phyloP scores from a whole-genome alignment of 2,113 vertebrate genomes.

The Lophius piscatorius region DNA sequence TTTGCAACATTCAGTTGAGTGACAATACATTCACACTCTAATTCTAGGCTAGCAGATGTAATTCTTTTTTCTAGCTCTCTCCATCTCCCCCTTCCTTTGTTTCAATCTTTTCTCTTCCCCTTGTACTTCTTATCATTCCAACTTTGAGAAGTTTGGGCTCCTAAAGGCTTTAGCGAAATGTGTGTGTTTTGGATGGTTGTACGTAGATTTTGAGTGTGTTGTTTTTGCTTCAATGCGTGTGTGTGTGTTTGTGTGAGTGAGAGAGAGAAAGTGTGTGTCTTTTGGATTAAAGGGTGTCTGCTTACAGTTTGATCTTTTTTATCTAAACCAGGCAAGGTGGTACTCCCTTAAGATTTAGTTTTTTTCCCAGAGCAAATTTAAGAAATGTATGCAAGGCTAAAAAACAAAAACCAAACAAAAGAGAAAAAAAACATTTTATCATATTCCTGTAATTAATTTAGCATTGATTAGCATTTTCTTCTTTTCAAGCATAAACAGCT shows the following conservation, averaged over 20 bases:
- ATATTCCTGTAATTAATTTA: conserved; percentile 71
- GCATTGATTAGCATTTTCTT: conserved; percentile 72
- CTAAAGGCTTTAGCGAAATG: conserved; percentile 72
- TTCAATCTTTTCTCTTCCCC: conserved; percentile 67
- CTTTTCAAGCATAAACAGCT: conserved; percentile 59
- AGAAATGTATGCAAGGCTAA: conserved; percentile 62
- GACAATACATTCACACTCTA: conserved; percentile 81
- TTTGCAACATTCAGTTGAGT: conserved; percentile 78
- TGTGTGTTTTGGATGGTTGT: conserved; percentile 64
- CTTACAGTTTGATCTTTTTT: conserved; percentile 78
- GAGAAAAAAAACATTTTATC: conserved; percentile 67
- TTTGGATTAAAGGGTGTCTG: conserved; percentile 74
- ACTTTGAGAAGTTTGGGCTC: conserved; percentile 80
- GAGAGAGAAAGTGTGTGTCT: conserved; percentile 38
- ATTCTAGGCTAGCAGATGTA: conserved; percentile 80
- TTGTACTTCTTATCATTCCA: conserved; percentile 75
- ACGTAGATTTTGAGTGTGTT: conserved; percentile 47
- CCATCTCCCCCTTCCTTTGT: conserved; percentile 60
- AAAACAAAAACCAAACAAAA: conserved; percentile 56
- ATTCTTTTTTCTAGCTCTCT: conserved; percentile 54
- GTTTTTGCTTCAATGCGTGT: conserved; percentile 39
- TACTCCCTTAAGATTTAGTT: conserved; percentile 72
- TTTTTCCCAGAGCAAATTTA: conserved; percentile 69
- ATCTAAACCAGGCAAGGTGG: conserved; percentile 72
- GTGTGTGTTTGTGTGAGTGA: conserved; percentile 53